Conservation (phyloP, 1,140 invertebrate genomes). For the Halesus radiatus region DNA sequence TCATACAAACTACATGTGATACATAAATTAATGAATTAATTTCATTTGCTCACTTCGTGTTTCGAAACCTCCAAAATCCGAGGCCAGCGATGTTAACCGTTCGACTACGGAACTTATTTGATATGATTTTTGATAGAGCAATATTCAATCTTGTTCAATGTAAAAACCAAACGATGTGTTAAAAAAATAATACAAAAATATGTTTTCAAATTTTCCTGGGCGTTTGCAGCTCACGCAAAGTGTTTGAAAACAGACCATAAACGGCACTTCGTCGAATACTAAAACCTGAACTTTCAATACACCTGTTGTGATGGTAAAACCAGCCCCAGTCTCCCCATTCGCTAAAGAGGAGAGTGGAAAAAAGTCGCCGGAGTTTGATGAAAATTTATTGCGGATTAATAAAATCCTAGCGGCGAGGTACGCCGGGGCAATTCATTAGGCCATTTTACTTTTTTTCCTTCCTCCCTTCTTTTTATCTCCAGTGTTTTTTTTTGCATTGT, state of each 20-base stretch:
- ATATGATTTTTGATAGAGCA: no score
- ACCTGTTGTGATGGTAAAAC: slow-evolving; percentile 2
- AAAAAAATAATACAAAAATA: neutral
- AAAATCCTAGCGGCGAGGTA: slow-evolving; percentile 12
- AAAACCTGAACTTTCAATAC: neutral
- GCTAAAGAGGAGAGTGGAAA: neutral
- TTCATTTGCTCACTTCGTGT: no score
- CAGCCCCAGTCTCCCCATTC: neutral
- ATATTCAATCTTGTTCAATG: no score
- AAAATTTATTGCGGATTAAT: slow-evolving; percentile 19
- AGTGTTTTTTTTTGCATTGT: neutral
- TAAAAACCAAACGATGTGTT: neutral
- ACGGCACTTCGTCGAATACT: neutral
- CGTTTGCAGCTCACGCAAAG: neutral
- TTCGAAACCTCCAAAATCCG: no score
- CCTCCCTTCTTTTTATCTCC: neutral
- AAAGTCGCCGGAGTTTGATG: slow-evolving; percentile 11
- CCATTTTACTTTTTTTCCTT: neutral
- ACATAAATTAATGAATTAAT: no score
- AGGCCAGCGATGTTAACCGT: no score
- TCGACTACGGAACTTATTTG: no score
- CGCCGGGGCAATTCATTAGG: slow-evolving; percentile 9
- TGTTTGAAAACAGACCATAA: neutral
- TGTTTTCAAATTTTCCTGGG: neutral
- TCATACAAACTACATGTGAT: no score